Percentiles rank a stretch among this genome's conserved stretches.
phyloP scores from a whole-genome alignment of 2,888 invertebrate genomes.

The Pinctada fucata region DNA sequence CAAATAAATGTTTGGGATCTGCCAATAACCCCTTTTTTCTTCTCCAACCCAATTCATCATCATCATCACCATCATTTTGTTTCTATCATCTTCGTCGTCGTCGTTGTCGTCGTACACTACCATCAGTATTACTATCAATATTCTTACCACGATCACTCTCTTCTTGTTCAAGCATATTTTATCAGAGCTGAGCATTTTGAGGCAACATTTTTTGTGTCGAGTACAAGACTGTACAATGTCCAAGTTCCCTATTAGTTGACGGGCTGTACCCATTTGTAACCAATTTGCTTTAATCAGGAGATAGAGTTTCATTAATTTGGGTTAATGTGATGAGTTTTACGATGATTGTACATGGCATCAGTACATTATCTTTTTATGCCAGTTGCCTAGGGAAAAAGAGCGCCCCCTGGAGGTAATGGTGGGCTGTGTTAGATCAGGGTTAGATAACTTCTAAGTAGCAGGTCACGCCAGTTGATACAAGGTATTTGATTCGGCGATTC shows the following conservation, averaged over 20 bases:
- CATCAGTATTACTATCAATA: not conserved
- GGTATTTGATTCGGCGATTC: no score
- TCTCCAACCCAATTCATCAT: not conserved
- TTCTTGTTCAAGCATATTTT: no score
- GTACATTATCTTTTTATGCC: not conserved
- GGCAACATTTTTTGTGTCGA: no score
- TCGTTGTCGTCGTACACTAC: not conserved
- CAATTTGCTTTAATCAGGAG: not conserved
- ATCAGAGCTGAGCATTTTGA: no score
- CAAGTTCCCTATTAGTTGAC: no score
- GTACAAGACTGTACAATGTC: no score
- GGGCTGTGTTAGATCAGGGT: not conserved
- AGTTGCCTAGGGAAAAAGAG: not conserved
- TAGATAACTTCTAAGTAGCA: not conserved
- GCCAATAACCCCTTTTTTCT: not conserved
- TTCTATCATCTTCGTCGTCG: not conserved
- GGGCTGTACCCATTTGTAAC: no score
- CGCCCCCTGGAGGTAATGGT: not conserved
- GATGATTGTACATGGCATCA: not conserved
- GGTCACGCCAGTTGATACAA: not conserved
- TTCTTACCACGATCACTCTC: not conserved
- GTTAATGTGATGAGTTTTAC: not conserved
- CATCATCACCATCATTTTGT: not conserved
- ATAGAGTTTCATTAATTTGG: not conserved
- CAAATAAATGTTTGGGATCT: no score